Evolutionary conservation across 2,113 vertebrate species (phyloP), one percentile per base, ranked within the genome.

Genomic region (Zootoca vivipara): DNA sequence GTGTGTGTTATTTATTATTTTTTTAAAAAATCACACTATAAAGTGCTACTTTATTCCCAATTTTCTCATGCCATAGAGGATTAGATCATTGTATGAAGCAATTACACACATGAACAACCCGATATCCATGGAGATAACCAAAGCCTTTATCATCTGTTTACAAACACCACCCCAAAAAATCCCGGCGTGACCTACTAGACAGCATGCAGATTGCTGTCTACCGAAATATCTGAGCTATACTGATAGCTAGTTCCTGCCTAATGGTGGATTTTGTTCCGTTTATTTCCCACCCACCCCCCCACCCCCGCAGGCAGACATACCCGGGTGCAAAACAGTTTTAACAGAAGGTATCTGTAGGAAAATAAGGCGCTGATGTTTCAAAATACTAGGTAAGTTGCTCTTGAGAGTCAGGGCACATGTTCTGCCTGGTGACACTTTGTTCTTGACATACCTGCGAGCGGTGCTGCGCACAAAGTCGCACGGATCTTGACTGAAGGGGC

Each of bases 81-180:
- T 92, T 96, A 96, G 93, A 95, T 90, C 92, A 94, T 90, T 95
- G 87, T 96, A 94, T 96, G 93, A 97, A 96, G 95, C 94, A 97
- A 97, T 97, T 95, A 96, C 74, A 72, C 94, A 97, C 90, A 95
- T 95, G 94, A 97, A 93, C 92, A 97, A 96, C 92, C 91, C 96
- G 96, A 97, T 97, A 97, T 95, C 86, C 93, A 95, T 93, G 80
- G 90, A 96, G 94, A 96, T 64, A 94, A 93, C 83, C 89, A 91
- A 95, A 93, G 91, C 85, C 97, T 97, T 96, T 96, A 96, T 96
- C 95, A 94, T 84, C 84, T 93, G 56, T 94, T 95, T 94, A 93
- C 88, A 95, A 95, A 94, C 95, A 91, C 94, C 95, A 91, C 83
- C 83, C 88, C 85, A 73, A 73, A 92, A 93, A 95, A 96, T 96